Evolutionary conservation across 2,888 invertebrate species (phyloP).

Genomic region (Drosophila colorata): DNA sequence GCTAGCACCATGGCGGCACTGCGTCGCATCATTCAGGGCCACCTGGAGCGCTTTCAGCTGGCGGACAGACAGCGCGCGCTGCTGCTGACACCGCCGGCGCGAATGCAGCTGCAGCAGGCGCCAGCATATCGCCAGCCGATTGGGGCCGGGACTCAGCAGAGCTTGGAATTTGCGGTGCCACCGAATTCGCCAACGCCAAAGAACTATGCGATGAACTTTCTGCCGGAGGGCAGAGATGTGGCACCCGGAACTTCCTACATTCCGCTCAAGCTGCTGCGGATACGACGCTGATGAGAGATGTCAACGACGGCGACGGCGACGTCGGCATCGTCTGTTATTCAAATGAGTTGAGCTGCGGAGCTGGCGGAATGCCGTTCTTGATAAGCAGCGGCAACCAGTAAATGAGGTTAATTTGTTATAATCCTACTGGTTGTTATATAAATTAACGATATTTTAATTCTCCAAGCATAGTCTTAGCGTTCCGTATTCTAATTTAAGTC

Average conservation of each 20-base stretch:
- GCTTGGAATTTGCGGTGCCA: slow-evolving; percentile 47
- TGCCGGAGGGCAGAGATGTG: slow-evolving; percentile 80
- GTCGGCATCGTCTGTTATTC: slow-evolving; percentile 69
- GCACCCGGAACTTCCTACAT: slow-evolving; percentile 83
- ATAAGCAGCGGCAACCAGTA: slow-evolving; percentile 50
- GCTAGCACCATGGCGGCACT: slow-evolving; percentile 45
- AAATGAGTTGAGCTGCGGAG: slow-evolving; percentile 54
- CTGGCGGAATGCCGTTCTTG: slow-evolving; percentile 62
- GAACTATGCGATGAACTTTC: slow-evolving; percentile 77
- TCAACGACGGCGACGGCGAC: not conserved
- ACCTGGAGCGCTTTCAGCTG: slow-evolving; percentile 56
- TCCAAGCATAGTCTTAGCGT: slow-evolving; percentile 29
- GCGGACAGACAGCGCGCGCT: slow-evolving; percentile 46
- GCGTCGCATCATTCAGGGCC: slow-evolving; percentile 53
- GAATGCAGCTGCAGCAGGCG: slow-evolving; percentile 58
- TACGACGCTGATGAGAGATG: slow-evolving; percentile 47
- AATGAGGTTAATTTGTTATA: slow-evolving; percentile 70
- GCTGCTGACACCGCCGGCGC: slow-evolving; percentile 15
- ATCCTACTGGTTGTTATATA: slow-evolving; percentile 70
- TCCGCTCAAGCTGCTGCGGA: slow-evolving; percentile 63
- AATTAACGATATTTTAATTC: slow-evolving; percentile 65
- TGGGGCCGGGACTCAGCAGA: slow-evolving; percentile 31
- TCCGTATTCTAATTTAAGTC: slow-evolving; percentile 62
- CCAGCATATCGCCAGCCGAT: slow-evolving; percentile 33
- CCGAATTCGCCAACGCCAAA: slow-evolving; percentile 77